Conservation (phyloP, 2,113 vertebrate species). For the Solenodon paradoxus region DNA sequence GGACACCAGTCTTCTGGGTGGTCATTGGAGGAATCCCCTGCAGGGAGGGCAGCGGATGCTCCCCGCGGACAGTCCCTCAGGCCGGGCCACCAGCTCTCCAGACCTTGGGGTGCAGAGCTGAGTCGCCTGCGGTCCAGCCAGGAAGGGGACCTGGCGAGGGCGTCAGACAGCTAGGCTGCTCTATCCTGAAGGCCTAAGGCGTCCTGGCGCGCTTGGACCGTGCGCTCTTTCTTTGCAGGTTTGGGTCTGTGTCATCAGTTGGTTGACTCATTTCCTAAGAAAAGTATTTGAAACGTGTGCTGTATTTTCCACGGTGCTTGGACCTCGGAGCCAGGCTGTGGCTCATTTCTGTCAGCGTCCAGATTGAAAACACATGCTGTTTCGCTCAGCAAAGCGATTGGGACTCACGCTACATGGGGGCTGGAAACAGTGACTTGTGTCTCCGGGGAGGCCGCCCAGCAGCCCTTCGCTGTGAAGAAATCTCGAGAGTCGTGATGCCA, state of each 20-base stretch:
- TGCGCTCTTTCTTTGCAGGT: too few species aligned
- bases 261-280: conserved; percentile 61
- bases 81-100: too few species aligned
- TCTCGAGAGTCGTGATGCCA: fast-evolving
- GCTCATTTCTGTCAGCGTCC: conserved; percentile 44
- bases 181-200: too few species aligned
- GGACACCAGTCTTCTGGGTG: too few species aligned
- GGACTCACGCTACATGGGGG: not conserved
- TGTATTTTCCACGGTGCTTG: conserved; percentile 54
- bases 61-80: too few species aligned
- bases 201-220: too few species aligned
- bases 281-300: conserved; percentile 41
- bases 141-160: too few species aligned
- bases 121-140: too few species aligned
- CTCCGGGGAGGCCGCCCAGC: fast-evolving
- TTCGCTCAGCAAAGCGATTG: not conserved
- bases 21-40: too few species aligned
- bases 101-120: too few species aligned
- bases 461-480: not conserved
- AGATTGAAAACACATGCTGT: conserved; percentile 58
- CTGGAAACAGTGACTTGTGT: fast-evolving
- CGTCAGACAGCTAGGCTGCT: too few species aligned
- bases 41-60: too few species aligned
- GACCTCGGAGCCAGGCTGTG: not conserved
- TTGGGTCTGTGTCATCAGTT: not conserved